These are phyloP conservation scores for Portunus trituberculatus DNA, from an alignment of 1,140 invertebrate genomes.

Conservation along the genomic window DNA sequence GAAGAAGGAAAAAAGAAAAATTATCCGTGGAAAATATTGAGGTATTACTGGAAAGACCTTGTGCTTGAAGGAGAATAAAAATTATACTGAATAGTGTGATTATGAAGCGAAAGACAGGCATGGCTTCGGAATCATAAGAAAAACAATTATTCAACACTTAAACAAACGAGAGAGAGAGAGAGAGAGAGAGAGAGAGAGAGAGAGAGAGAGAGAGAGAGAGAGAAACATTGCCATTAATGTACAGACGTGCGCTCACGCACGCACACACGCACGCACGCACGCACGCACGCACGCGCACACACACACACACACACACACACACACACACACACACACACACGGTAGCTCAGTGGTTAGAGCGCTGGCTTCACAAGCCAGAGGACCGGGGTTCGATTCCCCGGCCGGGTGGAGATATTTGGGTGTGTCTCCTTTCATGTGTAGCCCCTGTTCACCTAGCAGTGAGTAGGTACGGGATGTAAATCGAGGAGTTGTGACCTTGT, in stretches of 20 bases:
- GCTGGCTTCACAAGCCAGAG: no score
- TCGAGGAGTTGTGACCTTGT: no score
- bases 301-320: conserved; percentile 20
- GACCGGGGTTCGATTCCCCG: no score
- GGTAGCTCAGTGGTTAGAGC: no score
- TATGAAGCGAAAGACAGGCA: not conserved
- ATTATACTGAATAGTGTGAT: not conserved
- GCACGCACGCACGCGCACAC: conserved; percentile 32
- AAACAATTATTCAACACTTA: not conserved
- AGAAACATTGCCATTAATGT: no score
- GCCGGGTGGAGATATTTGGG: no score
- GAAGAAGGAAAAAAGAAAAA: not conserved
- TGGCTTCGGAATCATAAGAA: not conserved
- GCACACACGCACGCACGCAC: conserved; percentile 42
- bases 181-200: not conserved
- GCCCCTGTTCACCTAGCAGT: no score
- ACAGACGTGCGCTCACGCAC: no score
- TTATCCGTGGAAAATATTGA: not conserved
- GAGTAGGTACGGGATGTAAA: no score
- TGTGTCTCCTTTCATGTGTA: no score
- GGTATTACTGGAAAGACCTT: not conserved
- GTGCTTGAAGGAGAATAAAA: not conserved
- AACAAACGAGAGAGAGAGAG: not conserved
- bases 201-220: not conserved
- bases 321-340: not conserved